A percentile compares a stretch with the other conserved stretches of the same genome.
phyloP scores from a whole-genome alignment of 2,888 invertebrate genomes.

The Euzetes globulus region DNA sequence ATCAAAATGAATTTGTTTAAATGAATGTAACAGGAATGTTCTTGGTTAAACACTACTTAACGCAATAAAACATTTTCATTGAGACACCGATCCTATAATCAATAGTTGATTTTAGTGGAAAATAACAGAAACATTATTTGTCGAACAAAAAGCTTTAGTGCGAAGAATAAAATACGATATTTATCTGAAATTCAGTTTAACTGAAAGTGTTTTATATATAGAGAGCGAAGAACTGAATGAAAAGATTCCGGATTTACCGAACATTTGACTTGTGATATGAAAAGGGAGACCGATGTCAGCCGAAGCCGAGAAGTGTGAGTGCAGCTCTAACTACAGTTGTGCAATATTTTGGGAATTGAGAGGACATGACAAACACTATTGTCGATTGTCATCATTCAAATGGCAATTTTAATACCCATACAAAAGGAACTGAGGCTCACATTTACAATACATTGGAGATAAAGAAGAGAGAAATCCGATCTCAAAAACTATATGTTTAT shows the following conservation, averaged over 20 bases:
- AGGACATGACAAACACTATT: neutral
- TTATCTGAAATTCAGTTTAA: neutral
- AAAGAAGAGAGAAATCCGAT: neutral
- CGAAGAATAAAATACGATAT: neutral
- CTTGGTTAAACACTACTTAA: too few relatives aligned
- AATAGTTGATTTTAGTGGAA: too few relatives aligned
- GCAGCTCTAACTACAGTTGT: neutral
- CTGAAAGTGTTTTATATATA: too few relatives aligned
- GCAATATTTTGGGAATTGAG: neutral
- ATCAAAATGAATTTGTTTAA: too few relatives aligned
- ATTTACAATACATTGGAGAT: neutral
- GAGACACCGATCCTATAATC: too few relatives aligned
- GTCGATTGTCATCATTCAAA: neutral
- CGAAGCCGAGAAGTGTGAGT: too few relatives aligned
- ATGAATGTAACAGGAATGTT: too few relatives aligned
- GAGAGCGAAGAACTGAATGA: neutral
- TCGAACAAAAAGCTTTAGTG: neutral
- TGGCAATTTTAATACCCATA: constrained; percentile 6
- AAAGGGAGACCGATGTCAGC: neutral
- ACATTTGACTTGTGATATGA: constrained; percentile 8
- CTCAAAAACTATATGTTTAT: neutral
- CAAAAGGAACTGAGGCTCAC: neutral
- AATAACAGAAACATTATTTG: too few relatives aligned
- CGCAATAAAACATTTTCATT: too few relatives aligned
- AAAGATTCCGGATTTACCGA: neutral